Conservation (phyloP, 2,888 invertebrate species). For the Apamea epomidion region DNA sequence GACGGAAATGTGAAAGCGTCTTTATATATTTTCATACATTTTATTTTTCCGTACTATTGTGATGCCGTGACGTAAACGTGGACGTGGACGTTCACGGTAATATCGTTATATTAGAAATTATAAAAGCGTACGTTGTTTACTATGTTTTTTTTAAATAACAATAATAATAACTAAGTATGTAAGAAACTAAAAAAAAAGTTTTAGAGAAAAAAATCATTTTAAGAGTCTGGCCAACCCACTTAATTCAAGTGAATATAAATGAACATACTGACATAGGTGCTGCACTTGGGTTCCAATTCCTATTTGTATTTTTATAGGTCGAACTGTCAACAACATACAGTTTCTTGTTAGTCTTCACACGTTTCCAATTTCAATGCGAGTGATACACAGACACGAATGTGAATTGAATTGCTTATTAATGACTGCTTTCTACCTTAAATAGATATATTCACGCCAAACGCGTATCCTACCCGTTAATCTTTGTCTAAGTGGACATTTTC, state of each 20-base stretch:
- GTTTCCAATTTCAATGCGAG: slow-evolving; percentile 29
- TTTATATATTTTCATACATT: too few relatives aligned
- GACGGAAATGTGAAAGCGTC: too few relatives aligned
- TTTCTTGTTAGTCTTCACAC: slow-evolving; percentile 16
- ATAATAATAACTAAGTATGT: not conserved
- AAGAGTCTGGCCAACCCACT: not conserved
- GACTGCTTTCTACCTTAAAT: slow-evolving; percentile 9
- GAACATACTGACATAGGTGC: too few relatives aligned
- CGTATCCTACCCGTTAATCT: slow-evolving; percentile 22
- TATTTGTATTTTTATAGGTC: slow-evolving; percentile 15
- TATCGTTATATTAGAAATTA: too few relatives aligned
- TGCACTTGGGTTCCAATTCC: not conserved
- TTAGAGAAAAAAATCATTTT: too few relatives aligned
- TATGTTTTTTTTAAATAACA: too few relatives aligned
- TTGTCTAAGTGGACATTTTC: slow-evolving; percentile 25
- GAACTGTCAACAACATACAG: slow-evolving; percentile 3
- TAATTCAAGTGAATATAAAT: too few relatives aligned
- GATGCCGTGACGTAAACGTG: too few relatives aligned
- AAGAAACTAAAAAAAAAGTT: not conserved
- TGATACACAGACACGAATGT: slow-evolving; percentile 2
- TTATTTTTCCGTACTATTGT: too few relatives aligned
- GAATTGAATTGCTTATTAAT: slow-evolving; percentile 30
- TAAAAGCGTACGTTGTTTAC: too few relatives aligned
- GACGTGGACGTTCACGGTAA: too few relatives aligned
- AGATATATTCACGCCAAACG: slow-evolving; percentile 17